These are phyloP conservation scores for Hydraecia micacea DNA, from an alignment of 2,888 invertebrate genomes.

Conservation along the genomic window DNA sequence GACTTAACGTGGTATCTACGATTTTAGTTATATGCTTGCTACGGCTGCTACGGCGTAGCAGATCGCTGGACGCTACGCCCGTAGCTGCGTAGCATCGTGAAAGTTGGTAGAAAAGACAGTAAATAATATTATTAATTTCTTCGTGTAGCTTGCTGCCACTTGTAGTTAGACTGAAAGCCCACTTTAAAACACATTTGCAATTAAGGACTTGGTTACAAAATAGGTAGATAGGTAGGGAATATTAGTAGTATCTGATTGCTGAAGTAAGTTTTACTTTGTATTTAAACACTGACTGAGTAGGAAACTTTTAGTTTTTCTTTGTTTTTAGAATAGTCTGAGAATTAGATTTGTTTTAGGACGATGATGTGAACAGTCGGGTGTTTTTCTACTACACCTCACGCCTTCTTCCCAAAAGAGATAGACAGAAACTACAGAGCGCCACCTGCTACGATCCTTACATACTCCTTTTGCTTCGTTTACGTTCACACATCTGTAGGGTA, in stretches of 20 bases:
- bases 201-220: not conserved
- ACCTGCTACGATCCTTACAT: no score
- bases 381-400: no score
- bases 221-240: not conserved
- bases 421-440: no score
- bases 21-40: not conserved
- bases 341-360: not conserved
- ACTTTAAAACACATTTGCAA: not conserved
- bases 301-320: not conserved
- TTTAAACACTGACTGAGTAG: not conserved
- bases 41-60: constrained; percentile 34
- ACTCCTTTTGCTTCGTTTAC: no score
- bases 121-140: not conserved
- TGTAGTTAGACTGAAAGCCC: not conserved
- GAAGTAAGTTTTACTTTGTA: not conserved
- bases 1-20: not conserved
- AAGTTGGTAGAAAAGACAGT: not conserved
- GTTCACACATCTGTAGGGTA: no score
- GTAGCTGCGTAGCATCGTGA: constrained; percentile 12
- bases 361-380: no score
- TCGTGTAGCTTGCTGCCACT: not conserved
- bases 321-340: not conserved
- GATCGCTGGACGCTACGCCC: not conserved
- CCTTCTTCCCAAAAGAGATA: no score
- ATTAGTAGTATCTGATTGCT: not conserved